Evolutionary conservation across 2,888 invertebrate genomes (phyloP), one percentile per base, ranked within the genome.

Genomic region (Drosophila prolongata): DNA sequence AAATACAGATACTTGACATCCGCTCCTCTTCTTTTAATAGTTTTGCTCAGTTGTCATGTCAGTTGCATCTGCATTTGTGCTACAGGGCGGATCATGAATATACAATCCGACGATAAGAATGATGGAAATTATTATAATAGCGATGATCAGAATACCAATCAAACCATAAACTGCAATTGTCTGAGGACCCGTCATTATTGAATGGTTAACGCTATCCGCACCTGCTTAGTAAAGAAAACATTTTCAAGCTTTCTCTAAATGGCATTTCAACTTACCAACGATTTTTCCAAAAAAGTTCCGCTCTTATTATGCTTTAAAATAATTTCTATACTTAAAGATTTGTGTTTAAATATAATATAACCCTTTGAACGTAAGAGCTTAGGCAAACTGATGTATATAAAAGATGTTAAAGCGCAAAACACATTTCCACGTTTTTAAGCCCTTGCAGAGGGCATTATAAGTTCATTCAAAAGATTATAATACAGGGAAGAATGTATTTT

Each of bases 111-210:
- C 55, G 37, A 57, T 54, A 16, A 57, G 16, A 6, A 38, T 2
- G 2, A 38, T n/a, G 13, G 57, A 57, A 10, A 57, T 14, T 16
- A 54, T n/a, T 10, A 57, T 10, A 4, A 57, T 57, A 4, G 10
- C 6, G 4, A 54, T 1, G 27, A 37, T 27, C 3, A 57, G 14
- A 27, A 38, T 6, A 10, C 16, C 57, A 27, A 57, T 54, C 13
- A 54, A 10, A 10, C 10, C 8, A 38, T 27, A 54, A 13, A 57
- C 13, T 1, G 10, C 4, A 13, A 57, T 37, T 1, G 24, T 27
- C 27, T 38, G 24, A 1, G 16, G 3, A 10, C 55, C 27, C 24
- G 19, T 27, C 57, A 57, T 57, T 10, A 10, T 38, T 4, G 16
- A 27, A 14, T 19, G 6, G 11, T 10, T 10, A 27, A 14, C 1